phyloP scores from a whole-genome alignment of 2,888 invertebrate genomes.

The Conistra vaccinii region DNA sequence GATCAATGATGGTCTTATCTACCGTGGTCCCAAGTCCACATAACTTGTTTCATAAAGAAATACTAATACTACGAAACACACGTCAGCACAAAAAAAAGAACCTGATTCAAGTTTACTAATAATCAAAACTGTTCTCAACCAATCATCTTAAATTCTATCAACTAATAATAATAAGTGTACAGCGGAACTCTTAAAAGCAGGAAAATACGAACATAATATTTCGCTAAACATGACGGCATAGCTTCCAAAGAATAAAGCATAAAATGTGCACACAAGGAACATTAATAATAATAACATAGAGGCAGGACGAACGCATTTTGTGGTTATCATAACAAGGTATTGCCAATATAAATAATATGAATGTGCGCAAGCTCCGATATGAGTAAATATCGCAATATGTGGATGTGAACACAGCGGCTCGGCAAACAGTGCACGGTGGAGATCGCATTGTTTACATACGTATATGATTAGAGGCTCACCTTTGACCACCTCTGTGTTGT shows the following conservation, averaged over 20 bases:
- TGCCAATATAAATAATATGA: constrained; percentile 43
- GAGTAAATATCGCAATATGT: constrained; percentile 55
- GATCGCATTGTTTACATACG: constrained; percentile 60
- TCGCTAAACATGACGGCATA: constrained; percentile 54
- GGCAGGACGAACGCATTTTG: constrained; percentile 39
- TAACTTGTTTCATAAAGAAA: constrained; percentile 21
- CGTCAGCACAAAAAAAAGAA: constrained; percentile 34
- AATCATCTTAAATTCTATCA: constrained; percentile 46
- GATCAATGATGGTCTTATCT: constrained; percentile 16
- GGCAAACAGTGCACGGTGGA: constrained; percentile 41
- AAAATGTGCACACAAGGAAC: constrained; percentile 32
- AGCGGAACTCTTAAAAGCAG: constrained; percentile 38
- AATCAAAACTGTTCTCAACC: constrained; percentile 28
- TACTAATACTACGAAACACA: constrained; percentile 13
- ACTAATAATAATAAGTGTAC: constrained; percentile 29
- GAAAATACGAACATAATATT: constrained; percentile 61
- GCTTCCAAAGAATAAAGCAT: constrained; percentile 48
- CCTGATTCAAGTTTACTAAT: constrained; percentile 6
- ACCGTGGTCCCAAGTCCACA: background rate
- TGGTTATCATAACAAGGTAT: constrained; percentile 55
- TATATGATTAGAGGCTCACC: constrained; percentile 74
- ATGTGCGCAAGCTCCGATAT: constrained; percentile 61
- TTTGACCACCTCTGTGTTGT: constrained; percentile 84
- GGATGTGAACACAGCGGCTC: constrained; percentile 41
- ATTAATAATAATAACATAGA: constrained; percentile 10